These are phyloP conservation scores for Ctena decussata DNA, from an alignment of 2,888 invertebrate genomes.

Conservation along the genomic window DNA sequence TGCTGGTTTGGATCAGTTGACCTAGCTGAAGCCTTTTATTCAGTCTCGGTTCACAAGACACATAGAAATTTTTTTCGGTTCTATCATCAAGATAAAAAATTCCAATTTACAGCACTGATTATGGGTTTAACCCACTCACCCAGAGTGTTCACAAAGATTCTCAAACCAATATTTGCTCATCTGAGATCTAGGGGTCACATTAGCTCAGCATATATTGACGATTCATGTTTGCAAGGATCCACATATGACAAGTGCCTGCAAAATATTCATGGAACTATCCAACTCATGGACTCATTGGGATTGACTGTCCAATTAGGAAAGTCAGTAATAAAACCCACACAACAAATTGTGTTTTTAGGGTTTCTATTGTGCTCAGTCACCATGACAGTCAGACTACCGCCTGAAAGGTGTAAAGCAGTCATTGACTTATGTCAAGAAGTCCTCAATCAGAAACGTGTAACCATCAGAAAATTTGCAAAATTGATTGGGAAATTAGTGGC, in stretches of 20 bases:
- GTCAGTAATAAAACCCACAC: conserved; percentile 55
- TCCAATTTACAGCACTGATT: conserved; percentile 33
- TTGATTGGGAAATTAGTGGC: conserved; percentile 60
- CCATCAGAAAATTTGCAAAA: conserved; percentile 47
- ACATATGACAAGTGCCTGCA: conserved; percentile 22
- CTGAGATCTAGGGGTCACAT: conserved; percentile 35
- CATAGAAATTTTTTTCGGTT: conserved; percentile 56
- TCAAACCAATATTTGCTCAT: conserved; percentile 51
- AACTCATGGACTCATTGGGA: conserved; percentile 50
- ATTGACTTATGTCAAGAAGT: conserved; percentile 28
- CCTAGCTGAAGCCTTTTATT: conserved; percentile 51
- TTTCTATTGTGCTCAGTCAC: conserved; percentile 58
- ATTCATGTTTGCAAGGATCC: conserved; percentile 36
- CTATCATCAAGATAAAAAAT: conserved; percentile 20
- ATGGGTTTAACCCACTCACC: conserved; percentile 43
- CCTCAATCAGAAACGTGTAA: background rate
- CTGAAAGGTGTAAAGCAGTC: conserved; percentile 19
- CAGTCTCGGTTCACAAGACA: conserved; percentile 14
- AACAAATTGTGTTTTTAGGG: conserved; percentile 55
- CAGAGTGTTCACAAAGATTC: conserved; percentile 44
- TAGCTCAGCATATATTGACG: conserved; percentile 53
- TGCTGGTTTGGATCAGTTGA: conserved; percentile 49
- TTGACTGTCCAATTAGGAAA: conserved; percentile 59
- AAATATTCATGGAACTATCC: conserved; percentile 34
- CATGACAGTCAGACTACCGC: conserved; percentile 43